A percentile compares a stretch with the other conserved stretches of the same genome.
These are phyloP conservation scores for Plebejus anna DNA, from an alignment of 2,888 invertebrate species.

Conservation along the genomic window DNA sequence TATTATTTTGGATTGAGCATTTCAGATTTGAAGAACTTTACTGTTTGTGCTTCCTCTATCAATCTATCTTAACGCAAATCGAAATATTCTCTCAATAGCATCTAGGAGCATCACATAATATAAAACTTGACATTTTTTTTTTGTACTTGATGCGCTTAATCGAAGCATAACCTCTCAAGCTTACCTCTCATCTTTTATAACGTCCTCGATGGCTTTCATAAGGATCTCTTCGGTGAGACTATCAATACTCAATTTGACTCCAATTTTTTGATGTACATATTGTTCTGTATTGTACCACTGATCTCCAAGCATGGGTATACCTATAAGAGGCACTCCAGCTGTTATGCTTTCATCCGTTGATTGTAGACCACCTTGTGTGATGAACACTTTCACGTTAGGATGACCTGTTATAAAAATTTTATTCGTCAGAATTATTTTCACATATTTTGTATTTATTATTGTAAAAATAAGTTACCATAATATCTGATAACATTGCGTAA, in stretches of 20 bases:
- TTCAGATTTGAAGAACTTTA: too few relatives aligned
- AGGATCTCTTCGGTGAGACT: slow-evolving; percentile 45
- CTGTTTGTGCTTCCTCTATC: neutral
- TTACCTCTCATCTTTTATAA: slow-evolving; percentile 45
- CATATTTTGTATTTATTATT: too few relatives aligned
- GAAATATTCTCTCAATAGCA: neutral
- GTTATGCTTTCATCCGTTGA: slow-evolving; percentile 62
- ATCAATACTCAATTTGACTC: slow-evolving; percentile 47
- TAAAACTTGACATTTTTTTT: neutral
- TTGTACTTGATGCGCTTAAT: neutral
- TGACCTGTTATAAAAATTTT: slow-evolving; percentile 31
- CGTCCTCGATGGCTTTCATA: slow-evolving; percentile 42
- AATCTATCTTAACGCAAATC: neutral
- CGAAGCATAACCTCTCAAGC: neutral
- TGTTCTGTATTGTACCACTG: slow-evolving; percentile 55
- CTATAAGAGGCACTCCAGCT: slow-evolving; percentile 57
- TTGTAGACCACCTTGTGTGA: slow-evolving; percentile 64
- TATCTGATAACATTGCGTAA: too few relatives aligned
- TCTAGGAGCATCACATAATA: neutral
- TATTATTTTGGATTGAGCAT: neutral
- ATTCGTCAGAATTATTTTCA: neutral
- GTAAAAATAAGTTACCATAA: too few relatives aligned
- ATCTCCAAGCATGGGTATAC: slow-evolving; percentile 59
- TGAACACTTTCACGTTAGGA: slow-evolving; percentile 55
- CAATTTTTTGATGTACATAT: slow-evolving; percentile 48